Evolutionary conservation across 2,113 vertebrate species (phyloP).

Genomic region (Callorhinus ursinus): DNA sequence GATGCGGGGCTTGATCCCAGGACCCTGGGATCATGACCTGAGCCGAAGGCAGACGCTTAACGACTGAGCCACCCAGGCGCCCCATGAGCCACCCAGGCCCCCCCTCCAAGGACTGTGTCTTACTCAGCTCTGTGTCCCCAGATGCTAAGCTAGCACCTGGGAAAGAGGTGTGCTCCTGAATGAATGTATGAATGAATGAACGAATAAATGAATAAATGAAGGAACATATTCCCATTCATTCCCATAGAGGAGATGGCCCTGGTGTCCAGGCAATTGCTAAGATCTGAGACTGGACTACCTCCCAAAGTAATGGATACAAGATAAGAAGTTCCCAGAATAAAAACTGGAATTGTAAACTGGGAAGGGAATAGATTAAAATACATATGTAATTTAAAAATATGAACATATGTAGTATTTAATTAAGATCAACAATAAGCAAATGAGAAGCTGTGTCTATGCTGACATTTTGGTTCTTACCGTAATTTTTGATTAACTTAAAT

Average conservation of each 20-base stretch:
- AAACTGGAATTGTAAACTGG: conserved; percentile 13
- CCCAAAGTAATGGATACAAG: background rate
- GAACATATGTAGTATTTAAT: background rate
- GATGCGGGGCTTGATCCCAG: too few species aligned
- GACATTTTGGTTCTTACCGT: background rate
- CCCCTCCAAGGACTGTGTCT: background rate
- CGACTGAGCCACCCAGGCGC: too few species aligned
- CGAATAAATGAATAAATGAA: background rate
- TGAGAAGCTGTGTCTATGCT: background rate
- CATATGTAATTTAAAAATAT: conserved; percentile 35
- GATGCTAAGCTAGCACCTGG: background rate
- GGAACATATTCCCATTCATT: background rate
- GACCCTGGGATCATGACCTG: too few species aligned
- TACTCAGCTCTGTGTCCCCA: background rate
- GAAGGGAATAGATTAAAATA: conserved; percentile 32
- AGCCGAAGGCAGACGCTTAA: too few species aligned
- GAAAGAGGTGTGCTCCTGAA: background rate
- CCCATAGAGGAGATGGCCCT: background rate
- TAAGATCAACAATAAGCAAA: conserved; percentile 36
- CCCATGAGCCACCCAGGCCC: too few species aligned
- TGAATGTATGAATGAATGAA: background rate
- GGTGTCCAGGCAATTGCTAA: background rate
- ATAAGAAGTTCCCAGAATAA: background rate
- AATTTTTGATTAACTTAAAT: conserved; percentile 44
- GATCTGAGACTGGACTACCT: background rate